Conservation (phyloP, 2,888 invertebrate genomes). For the Sericinus montela region DNA sequence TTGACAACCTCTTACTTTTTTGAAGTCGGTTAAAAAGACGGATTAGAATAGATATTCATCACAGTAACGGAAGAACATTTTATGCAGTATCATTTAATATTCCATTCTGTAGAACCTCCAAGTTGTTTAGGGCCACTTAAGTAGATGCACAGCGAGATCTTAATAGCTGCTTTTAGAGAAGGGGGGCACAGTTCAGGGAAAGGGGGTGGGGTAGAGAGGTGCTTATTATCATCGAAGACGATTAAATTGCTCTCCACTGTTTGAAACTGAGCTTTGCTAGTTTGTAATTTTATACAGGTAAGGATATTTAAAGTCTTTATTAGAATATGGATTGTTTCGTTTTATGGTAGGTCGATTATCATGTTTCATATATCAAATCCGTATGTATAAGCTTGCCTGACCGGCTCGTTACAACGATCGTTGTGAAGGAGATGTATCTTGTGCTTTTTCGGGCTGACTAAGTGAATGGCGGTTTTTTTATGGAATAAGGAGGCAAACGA, state of each 20-base stretch:
- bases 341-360: no score
- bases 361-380: no score
- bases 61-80: neutral
- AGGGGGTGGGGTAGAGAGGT: neutral
- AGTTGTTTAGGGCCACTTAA: conserved; percentile 19
- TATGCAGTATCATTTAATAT: conserved; percentile 11
- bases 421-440: no score
- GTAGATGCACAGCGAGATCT: conserved; percentile 16
- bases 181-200: neutral
- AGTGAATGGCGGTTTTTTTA: no score
- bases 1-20: no score
- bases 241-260: conserved; percentile 7
- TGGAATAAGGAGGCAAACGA: no score
- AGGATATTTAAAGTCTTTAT: no score
- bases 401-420: no score
- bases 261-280: neutral
- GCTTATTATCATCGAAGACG: conserved; percentile 6
- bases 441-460: no score
- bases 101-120: conserved; percentile 9
- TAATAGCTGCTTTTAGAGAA: conserved; percentile 20
- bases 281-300: neutral
- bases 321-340: no score
- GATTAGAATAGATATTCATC: no score
- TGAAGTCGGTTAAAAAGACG: neutral
- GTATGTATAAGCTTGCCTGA: no score